Conservation (phyloP, 2,888 invertebrate species). For the Aleiodes testaceus region DNA sequence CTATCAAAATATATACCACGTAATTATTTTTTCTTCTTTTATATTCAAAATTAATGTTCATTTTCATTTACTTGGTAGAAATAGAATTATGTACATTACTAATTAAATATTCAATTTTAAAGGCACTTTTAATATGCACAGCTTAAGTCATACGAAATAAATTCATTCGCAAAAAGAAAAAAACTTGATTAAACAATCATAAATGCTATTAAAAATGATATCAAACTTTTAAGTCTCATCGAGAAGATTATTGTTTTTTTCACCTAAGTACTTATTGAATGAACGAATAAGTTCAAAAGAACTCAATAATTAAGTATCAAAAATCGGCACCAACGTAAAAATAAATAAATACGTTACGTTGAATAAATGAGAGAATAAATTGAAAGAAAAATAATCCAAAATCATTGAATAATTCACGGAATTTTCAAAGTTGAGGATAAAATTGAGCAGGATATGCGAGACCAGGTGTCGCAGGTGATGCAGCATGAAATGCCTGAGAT, state of each 20-base stretch:
- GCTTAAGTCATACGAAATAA: conserved; percentile 5
- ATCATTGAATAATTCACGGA: no score
- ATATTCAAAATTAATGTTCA: not conserved
- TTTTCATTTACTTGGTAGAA: conserved; percentile 7
- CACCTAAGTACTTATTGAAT: conserved; percentile 3
- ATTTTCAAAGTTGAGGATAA: conserved; percentile 67
- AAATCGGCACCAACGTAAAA: no score
- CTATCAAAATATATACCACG: conserved; percentile 35
- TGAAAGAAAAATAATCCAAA: no score
- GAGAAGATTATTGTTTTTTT: conserved; percentile 14
- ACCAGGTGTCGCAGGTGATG: conserved; percentile 73
- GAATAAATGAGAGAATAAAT: no score
- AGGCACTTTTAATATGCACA: conserved; percentile 3
- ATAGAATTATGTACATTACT: conserved; percentile 24
- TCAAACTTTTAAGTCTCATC: conserved; percentile 15
- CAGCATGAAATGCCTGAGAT: conserved; percentile 55
- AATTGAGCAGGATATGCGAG: conserved; percentile 77
- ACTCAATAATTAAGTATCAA: no score
- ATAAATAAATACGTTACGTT: no score
- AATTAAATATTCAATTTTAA: conserved; percentile 23
- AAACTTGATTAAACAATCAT: no score
- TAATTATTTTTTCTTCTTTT: not conserved
- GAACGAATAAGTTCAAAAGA: not conserved
- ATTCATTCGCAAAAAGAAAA: not conserved
- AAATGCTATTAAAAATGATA: not conserved